Evolutionary conservation across 2,113 vertebrate species (phyloP).

Genomic region (Tragelaphus scriptus): DNA sequence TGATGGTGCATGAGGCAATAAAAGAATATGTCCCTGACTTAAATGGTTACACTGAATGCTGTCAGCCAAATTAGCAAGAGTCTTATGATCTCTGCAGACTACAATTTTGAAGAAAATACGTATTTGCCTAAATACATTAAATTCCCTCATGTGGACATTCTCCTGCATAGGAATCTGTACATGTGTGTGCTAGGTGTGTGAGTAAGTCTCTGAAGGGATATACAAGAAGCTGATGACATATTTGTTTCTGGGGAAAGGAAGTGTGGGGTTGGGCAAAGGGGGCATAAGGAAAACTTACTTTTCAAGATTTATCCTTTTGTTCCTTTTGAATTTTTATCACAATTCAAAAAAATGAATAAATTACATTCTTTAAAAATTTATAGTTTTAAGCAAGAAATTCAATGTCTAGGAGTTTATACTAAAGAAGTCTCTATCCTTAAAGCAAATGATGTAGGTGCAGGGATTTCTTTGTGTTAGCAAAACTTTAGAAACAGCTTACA

Average conservation of each 20-base stretch:
- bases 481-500: background rate
- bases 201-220: background rate
- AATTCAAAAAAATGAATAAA: slow-evolving; percentile 13
- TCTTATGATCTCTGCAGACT: background rate
- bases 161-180: background rate
- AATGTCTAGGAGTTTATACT: background rate
- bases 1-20: background rate
- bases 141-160: background rate
- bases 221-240: background rate
- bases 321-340: background rate
- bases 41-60: background rate
- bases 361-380: background rate
- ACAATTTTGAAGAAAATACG: background rate
- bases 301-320: background rate
- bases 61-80: background rate
- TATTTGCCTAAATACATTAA: background rate
- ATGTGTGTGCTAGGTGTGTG: background rate
- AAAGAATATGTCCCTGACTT: background rate
- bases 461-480: background rate
- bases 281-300: background rate
- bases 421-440: background rate
- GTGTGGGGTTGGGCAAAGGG: background rate
- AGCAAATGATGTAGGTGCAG: background rate
- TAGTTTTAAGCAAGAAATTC: slow-evolving; percentile 20
- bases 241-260: background rate